phyloP scores from a whole-genome alignment of 2,113 vertebrate genomes.

The Rhinoderma darwinii region DNA sequence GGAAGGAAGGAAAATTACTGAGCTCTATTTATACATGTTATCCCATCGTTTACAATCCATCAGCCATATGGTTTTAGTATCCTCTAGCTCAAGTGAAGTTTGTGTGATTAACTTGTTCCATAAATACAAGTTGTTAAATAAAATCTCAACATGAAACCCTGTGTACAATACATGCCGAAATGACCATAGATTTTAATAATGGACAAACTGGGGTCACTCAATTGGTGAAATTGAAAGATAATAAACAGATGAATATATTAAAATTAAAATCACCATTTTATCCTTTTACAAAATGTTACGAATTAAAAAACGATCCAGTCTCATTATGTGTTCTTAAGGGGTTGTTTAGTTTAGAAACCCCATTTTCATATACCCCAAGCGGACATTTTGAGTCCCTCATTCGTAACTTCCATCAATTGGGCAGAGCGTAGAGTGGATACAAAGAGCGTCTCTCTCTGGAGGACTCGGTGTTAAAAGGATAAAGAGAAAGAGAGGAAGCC shows the following conservation, averaged over 20 bases:
- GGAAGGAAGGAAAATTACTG: neutral
- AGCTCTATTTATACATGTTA: neutral
- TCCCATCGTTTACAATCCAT: neutral
- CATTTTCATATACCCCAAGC: no score
- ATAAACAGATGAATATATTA: neutral
- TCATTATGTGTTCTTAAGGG: no score
- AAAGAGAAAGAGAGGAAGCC: no score
- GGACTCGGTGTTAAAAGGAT: neutral
- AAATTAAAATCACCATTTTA: no score
- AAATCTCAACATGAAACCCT: neutral
- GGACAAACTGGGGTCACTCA: no score
- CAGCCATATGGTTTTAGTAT: neutral
- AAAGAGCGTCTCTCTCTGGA: neutral
- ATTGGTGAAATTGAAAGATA: neutral
- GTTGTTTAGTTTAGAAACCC: no score
- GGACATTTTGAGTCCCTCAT: no score
- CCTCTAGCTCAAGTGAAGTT: neutral
- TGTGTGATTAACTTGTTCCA: neutral
- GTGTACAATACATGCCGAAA: neutral
- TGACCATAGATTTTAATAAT: neutral
- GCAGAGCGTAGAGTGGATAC: no score
- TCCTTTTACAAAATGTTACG: no score
- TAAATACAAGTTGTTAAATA: neutral
- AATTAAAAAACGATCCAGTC: no score
- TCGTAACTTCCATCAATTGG: no score